These are phyloP conservation scores for Chlamydotis undulata DNA, from an alignment of 2,113 vertebrate genomes.

Conservation along the genomic window DNA sequence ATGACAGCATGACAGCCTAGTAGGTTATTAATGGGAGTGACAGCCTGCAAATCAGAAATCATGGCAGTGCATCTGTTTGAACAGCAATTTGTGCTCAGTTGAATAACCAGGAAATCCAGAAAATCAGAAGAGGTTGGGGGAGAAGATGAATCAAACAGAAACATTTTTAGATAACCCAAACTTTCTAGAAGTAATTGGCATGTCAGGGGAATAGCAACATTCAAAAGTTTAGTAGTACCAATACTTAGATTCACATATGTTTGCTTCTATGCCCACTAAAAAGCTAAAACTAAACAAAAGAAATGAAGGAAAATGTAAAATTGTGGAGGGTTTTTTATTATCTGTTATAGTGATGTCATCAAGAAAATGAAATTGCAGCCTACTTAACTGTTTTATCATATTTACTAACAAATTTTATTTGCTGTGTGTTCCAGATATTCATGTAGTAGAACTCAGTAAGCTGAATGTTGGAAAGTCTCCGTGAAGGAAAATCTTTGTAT, in stretches of 20 bases:
- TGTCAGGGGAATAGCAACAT: background rate
- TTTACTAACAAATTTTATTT: slow-evolving; percentile 28
- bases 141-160: slow-evolving; percentile 66
- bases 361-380: background rate
- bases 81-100: slow-evolving; percentile 72
- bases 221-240: background rate
- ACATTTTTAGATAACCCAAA: slow-evolving; percentile 52
- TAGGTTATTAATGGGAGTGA: slow-evolving; percentile 77
- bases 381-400: background rate
- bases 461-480: background rate
- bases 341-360: background rate
- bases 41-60: slow-evolving; percentile 81
- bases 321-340: background rate
- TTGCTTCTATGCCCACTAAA: background rate
- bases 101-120: slow-evolving; percentile 73
- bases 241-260: background rate
- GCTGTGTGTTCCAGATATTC: background rate
- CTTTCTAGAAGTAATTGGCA: slow-evolving; percentile 45
- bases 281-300: slow-evolving; percentile 14
- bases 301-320: background rate
- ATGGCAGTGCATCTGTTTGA: slow-evolving; percentile 66
- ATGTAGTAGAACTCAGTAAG: background rate
- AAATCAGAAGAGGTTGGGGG: slow-evolving; percentile 52
- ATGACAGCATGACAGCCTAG: slow-evolving; percentile 76
- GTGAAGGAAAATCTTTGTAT: background rate